Conservation (phyloP, 2,797 vertebrate genomes). For the Intellagama lesueurii region DNA sequence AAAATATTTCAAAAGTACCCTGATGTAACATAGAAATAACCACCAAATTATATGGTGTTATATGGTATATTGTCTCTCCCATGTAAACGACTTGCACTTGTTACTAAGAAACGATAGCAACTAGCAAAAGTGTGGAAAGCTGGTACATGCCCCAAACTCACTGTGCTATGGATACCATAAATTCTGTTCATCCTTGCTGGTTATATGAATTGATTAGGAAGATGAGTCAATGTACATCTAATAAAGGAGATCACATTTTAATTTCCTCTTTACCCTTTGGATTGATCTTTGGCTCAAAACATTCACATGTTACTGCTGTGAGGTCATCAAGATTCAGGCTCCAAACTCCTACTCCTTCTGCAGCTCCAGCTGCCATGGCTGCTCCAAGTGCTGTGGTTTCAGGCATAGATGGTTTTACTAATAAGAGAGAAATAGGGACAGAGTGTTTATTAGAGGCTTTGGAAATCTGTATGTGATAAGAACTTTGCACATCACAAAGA, state of each 20-base stretch:
- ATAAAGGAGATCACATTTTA: not conserved
- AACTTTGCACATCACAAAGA: not conserved
- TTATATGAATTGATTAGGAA: not conserved
- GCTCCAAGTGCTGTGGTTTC: conserved; percentile 97
- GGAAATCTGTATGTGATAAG: conserved; percentile 8
- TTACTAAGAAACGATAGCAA: not conserved
- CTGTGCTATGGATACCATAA: not conserved
- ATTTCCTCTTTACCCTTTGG: conserved; percentile 83
- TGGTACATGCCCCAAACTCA: not conserved
- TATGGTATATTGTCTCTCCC: not conserved
- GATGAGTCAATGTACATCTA: not conserved
- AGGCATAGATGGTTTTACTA: conserved; percentile 96
- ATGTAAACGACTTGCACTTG: not conserved
- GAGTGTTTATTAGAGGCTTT: conserved; percentile 17
- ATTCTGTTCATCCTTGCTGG: not conserved
- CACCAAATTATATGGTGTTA: no score
- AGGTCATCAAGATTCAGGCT: conserved; percentile 90
- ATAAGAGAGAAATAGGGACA: conserved; percentile 39
- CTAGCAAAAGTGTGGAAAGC: not conserved
- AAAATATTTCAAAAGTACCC: not conserved
- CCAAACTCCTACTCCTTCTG: conserved; percentile 96
- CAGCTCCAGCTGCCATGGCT: conserved; percentile 96
- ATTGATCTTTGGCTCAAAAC: conserved; percentile 97
- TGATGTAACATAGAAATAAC: not conserved
- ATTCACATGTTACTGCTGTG: conserved; percentile 91